phyloP scores from a whole-genome alignment of 2,797 vertebrate species.

The Pithecia hirsuta region DNA sequence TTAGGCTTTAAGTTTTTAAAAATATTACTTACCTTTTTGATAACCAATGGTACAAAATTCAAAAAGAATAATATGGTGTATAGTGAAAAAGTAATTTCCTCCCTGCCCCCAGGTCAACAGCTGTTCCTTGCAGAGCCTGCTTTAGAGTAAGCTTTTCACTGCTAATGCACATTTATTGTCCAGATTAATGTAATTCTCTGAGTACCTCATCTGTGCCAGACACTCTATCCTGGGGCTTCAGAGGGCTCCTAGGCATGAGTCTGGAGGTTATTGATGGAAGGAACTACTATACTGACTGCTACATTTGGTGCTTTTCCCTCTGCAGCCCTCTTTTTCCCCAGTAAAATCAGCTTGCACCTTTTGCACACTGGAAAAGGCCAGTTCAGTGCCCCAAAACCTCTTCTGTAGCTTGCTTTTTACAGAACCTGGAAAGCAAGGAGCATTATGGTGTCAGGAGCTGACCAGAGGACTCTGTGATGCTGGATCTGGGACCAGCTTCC shows the following conservation, averaged over 20 bases:
- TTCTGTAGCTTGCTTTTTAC: background rate
- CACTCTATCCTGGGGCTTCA: background rate
- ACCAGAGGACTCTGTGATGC: background rate
- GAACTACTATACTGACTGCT: background rate
- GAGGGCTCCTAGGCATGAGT: background rate
- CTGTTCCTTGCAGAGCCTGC: background rate
- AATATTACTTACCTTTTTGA: background rate
- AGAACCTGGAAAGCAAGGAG: background rate
- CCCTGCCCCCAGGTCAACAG: background rate
- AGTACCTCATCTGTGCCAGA: background rate
- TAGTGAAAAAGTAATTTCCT: background rate
- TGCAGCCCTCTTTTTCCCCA: background rate
- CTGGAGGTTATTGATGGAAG: background rate
- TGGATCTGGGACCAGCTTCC: background rate
- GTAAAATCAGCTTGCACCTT: background rate
- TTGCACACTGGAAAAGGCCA: background rate
- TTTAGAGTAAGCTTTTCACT: background rate
- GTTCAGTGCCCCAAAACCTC: background rate
- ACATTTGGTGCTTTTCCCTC: background rate
- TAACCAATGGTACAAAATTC: background rate
- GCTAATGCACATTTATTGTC: background rate
- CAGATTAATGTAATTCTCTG: background rate
- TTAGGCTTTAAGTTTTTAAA: background rate
- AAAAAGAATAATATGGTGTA: background rate
- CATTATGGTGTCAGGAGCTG: background rate